Evolutionary conservation across 2,797 vertebrate species (phyloP), one percentile per base, ranked within the genome.

Genomic region (Anisognathus igniventris): DNA sequence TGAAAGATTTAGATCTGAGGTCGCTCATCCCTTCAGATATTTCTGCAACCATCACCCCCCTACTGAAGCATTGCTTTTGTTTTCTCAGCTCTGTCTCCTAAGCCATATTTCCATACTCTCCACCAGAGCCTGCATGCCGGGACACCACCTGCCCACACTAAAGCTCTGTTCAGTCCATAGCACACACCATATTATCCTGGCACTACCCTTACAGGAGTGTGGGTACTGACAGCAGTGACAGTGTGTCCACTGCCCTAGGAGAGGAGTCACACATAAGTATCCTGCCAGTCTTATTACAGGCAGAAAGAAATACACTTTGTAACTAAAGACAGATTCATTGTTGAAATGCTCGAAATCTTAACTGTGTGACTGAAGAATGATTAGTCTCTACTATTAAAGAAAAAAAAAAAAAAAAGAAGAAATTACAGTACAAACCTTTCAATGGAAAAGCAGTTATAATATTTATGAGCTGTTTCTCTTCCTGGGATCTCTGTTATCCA

Each of bases 161-260:
- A 62, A 51, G 7, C 28, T 4, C 6, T 6, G 42, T 22, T 33
- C 74, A 65, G 44, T 20, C 62, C 7, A 5, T 6, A n/a, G 48
- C 56, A 45, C 14, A 7, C 8, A 4, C 7, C 3, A 4, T 19
- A 33, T 5, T 7, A 35, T 2, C 23, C 39, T 8, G 16, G n/a
- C 42, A 31, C 18, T 3, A 7, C 6, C 25, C 44, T 12, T 3
- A 45, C n/a, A 23, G 31, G 7, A 61, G 10, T 2, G 22, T 7
- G 24, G 58, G 35, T 5, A 7, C 78, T 47, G 17, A 30, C 1
- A 45, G 50, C 11, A 76, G 44, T 16, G n/a, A 2, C 0, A 17
- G n/a, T 1, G 1, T 0, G 0, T 27, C 35, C 35, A 10, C 4
- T 20, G 3, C 44, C 44, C 42, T 0, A 0, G 51, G 51, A 57